Base-by-base conservation (phyloP, 1,140 invertebrate genomes). In the Antheraea mylitta region DNA sequence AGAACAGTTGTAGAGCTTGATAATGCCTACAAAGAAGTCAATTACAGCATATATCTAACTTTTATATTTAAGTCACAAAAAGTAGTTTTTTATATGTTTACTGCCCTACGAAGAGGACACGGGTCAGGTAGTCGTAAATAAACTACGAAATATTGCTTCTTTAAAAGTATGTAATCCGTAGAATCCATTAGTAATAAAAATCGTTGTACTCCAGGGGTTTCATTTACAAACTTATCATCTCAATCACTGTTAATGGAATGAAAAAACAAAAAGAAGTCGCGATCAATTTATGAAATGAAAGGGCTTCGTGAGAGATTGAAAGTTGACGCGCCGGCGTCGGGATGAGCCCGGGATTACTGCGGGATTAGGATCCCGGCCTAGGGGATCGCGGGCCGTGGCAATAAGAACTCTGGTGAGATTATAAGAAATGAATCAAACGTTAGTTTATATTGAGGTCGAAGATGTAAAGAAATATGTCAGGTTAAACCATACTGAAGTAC, bases 401-500 rank as follows among this genome's bases (percentile, higher is more conserved):
- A 81, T 83, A 84, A 81, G 78, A 81, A 76, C 72, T 81, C 73
- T 66, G 71, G 64, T 36, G 75, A 78, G 82, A 86, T 84, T 86
- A 81, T 72, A 77, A 79, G 81, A 80, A 81, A 85, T 83, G 81
- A 85, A 89, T 86, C 82, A 85, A 87, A 85, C 77, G 81, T 78
- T 75, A 69, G 69, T 71, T 73, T 83, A 84, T 86, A 87, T 89
- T 81, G 83, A 83, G 80, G 76, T 63, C 64, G 61, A 42, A 73
- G 74, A 73, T 69, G 45, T 37, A 58, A 53, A 36, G 48, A 66
- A n/a, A 22, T 45, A 45, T 10, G 63, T 45, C 22, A 30, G 22
- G 22, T 30, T 30, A 30, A 30, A 30, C 4, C 22, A 30, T 30
- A 30, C 22, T 30, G 1, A 30, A 30, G 22, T 30, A 30, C 22